phyloP scores from a whole-genome alignment of 1,140 invertebrate species.

The Pararge aegeria region DNA sequence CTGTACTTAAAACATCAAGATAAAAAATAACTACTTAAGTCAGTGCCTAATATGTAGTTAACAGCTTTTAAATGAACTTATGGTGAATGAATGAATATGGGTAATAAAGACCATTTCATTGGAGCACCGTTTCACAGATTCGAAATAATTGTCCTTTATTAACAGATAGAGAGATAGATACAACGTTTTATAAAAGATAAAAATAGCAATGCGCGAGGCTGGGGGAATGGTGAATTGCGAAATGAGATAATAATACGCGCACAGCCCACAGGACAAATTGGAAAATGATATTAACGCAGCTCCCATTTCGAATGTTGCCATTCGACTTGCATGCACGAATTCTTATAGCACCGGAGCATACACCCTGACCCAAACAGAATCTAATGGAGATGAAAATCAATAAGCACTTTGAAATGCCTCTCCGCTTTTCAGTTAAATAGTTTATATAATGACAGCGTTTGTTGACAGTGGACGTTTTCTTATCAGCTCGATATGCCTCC shows the following conservation, averaged over 20 bases:
- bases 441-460: slow-evolving; percentile 67
- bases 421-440: slow-evolving; percentile 44
- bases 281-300: slow-evolving; percentile 22
- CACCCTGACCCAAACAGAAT: slow-evolving; percentile 29
- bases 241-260: slow-evolving; percentile 24
- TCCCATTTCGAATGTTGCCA: slow-evolving; percentile 17
- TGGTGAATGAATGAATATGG: too few species aligned
- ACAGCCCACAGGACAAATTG: slow-evolving; percentile 23
- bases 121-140: too few species aligned
- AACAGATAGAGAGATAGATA: too few species aligned
- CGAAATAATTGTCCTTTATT: too few species aligned
- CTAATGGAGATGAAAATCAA: slow-evolving; percentile 60
- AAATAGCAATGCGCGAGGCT: slow-evolving; percentile 12
- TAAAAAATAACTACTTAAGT: too few species aligned
- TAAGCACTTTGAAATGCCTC: slow-evolving; percentile 56
- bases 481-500: slow-evolving; percentile 61
- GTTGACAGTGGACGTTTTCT: slow-evolving; percentile 62
- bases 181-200: too few species aligned
- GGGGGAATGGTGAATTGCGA: slow-evolving; percentile 20
- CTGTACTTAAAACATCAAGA: too few species aligned
- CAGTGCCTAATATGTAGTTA: too few species aligned
- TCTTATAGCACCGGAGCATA: slow-evolving; percentile 28
- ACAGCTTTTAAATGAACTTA: too few species aligned
- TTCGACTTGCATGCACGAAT: slow-evolving; percentile 23
- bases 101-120: too few species aligned